These are phyloP conservation scores for Acanthopleura granulata DNA, from an alignment of 2,888 invertebrate species.

Conservation along the genomic window DNA sequence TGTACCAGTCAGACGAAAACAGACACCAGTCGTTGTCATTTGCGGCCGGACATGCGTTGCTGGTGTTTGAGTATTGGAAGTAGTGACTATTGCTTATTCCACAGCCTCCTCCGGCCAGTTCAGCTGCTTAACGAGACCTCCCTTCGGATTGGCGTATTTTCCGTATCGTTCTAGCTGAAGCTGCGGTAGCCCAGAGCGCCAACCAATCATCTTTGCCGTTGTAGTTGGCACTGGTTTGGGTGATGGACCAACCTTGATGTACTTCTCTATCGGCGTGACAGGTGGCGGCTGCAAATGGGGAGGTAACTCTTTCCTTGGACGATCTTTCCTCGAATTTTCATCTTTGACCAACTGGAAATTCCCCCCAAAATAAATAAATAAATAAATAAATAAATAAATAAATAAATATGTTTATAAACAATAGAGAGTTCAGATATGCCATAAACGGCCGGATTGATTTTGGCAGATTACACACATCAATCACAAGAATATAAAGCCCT, in stretches of 20 bases:
- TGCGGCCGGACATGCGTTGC: too few species aligned
- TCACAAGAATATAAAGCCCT: too few species aligned
- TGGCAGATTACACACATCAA: too few species aligned
- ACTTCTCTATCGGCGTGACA: constrained; percentile 63
- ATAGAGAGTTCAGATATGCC: too few species aligned
- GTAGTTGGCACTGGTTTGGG: constrained; percentile 63
- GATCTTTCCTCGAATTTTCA: constrained; percentile 48
- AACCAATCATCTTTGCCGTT: constrained; percentile 62
- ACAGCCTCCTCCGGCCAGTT: constrained; percentile 68
- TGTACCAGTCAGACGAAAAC: too few species aligned
- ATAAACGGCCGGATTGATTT: too few species aligned
- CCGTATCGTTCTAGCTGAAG: constrained; percentile 65
- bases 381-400: not conserved
- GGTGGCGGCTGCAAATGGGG: constrained; percentile 53
- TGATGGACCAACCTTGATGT: constrained; percentile 63
- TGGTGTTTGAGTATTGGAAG: too few species aligned
- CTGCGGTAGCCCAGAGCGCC: constrained; percentile 58
- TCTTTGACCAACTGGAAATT: constrained; percentile 63
- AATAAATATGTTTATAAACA: not conserved
- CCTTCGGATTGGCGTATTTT: constrained; percentile 63
- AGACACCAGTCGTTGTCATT: too few species aligned
- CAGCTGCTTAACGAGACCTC: constrained; percentile 62
- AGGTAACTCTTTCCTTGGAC: constrained; percentile 41
- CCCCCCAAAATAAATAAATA: not conserved
- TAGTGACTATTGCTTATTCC: constrained; percentile 32